phyloP scores from a whole-genome alignment of 2,797 vertebrate species.

The Lerista edwardsae region DNA sequence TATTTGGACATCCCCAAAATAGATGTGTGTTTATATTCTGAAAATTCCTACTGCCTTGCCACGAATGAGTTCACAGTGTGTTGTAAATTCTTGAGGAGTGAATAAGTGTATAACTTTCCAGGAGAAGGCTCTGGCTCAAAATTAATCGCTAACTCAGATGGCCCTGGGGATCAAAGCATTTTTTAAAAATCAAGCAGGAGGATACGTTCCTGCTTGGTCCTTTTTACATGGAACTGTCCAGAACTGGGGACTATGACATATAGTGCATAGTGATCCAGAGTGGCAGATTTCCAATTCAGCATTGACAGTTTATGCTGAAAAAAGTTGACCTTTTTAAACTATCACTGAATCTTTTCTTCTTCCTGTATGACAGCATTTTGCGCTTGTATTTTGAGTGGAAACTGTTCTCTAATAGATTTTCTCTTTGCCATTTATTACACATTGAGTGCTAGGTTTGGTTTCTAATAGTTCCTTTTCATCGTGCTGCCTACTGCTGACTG shows the following conservation, averaged over 20 bases:
- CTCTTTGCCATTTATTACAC: slow-evolving; percentile 63
- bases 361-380: slow-evolving; percentile 56
- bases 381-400: slow-evolving; percentile 49
- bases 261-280: neutral
- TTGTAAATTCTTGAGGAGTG: neutral
- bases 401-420: slow-evolving; percentile 68
- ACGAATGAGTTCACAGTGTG: neutral
- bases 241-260: slow-evolving; percentile 41
- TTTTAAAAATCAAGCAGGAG: slow-evolving; percentile 11
- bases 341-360: slow-evolving; percentile 38
- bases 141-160: slow-evolving; percentile 47
- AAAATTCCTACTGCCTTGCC: neutral
- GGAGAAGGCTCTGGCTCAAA: neutral
- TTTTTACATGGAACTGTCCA: neutral
- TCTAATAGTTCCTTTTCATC: slow-evolving; percentile 77
- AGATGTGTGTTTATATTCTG: neutral
- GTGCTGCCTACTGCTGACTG: slow-evolving; percentile 75
- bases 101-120: neutral
- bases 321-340: slow-evolving; percentile 61
- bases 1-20: slow-evolving; percentile 1
- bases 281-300: slow-evolving; percentile 47
- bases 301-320: slow-evolving; percentile 46
- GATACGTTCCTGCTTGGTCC: slow-evolving; percentile 20
- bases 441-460: slow-evolving; percentile 69
- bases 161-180: slow-evolving; percentile 29